Base-by-base conservation (phyloP, 2,888 invertebrate genomes). In the Dermolepida albohirtum region DNA sequence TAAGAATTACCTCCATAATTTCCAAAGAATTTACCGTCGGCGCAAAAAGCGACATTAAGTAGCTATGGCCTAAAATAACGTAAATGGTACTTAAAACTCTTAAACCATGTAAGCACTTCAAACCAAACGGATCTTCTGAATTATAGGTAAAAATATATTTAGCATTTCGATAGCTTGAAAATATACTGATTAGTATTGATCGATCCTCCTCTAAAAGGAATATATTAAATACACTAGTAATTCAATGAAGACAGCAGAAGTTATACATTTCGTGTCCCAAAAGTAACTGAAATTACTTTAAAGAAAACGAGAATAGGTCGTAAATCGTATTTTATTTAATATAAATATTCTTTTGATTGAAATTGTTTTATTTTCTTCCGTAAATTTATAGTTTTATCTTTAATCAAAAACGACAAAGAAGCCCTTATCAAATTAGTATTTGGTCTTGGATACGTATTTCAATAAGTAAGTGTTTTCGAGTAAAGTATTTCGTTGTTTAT, bases 31-130 rank as follows among this genome's bases (percentile, higher is more conserved):
- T 84, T 55, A 81, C 75, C 22, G 80, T 73, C 7, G 82, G 80
- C 52, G 78, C 77, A 17, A 78, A 76, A 68, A 81, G 72, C 29
- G 75, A 74, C 74, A 79, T 77, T 16, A 80, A 75, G 74, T 81
- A 85, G 47, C 82, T 78, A 72, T 86, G 86, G 1, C 85, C 86
- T 10, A 85, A 68, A 16, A 85, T 76, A 1, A 86, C 84, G 82
- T 85, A 86, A 47, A 78, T 74, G 67, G 85, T 86, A 71, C 84
- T 85, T 22, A 86, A 71, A 70, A 84, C 84, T 40, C 88, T 80
- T 5, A 88, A 81, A 8, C 88, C 88, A 72, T 87, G 84, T 10
- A 88, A 71, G 70, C 79, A 80, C 68, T 76, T 75, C 41, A 80
- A 69, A 49, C 74, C 75, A 10, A 50, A 40, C n/a, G 40, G 44